Evolutionary conservation across 2,113 vertebrate species (phyloP).

Genomic region (Sylvicapra grimmia): DNA sequence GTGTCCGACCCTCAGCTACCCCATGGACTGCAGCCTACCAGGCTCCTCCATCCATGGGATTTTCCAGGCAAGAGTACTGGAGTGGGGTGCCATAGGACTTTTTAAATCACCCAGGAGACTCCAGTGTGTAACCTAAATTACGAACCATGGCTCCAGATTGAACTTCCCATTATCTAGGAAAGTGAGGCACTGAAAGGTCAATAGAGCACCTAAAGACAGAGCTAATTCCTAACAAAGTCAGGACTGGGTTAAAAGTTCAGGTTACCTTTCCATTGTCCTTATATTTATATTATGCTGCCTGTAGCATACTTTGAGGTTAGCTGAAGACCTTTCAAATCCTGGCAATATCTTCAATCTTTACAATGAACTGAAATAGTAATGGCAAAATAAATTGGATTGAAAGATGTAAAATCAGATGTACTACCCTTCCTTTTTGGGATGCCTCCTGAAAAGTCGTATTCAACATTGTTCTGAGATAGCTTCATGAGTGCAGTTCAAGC

Average conservation of each 20-base stretch:
- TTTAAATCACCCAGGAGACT: background rate
- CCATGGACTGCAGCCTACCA: too few relatives aligned
- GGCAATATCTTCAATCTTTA: background rate
- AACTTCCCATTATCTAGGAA: background rate
- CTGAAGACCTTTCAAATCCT: background rate
- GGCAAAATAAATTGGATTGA: background rate
- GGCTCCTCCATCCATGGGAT: too few relatives aligned
- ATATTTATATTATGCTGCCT: background rate
- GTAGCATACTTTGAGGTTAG: background rate
- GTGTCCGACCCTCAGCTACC: too few relatives aligned
- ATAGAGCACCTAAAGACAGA: background rate
- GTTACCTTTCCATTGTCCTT: background rate
- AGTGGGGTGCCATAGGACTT: background rate
- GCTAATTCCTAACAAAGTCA: background rate
- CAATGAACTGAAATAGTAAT: background rate
- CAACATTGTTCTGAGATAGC: background rate
- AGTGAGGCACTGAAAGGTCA: background rate
- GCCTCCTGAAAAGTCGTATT: background rate
- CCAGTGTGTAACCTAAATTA: background rate
- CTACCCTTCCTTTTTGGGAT: background rate
- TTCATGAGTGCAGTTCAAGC: background rate
- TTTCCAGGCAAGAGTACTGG: too few relatives aligned
- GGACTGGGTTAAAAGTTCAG: background rate
- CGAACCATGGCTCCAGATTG: background rate
- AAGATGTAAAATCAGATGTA: background rate